These are phyloP conservation scores for Chondrilla cf. caribensis DNA, from an alignment of 37 sponge, comb jelly and placozoan genomes.

Conservation along the genomic window DNA sequence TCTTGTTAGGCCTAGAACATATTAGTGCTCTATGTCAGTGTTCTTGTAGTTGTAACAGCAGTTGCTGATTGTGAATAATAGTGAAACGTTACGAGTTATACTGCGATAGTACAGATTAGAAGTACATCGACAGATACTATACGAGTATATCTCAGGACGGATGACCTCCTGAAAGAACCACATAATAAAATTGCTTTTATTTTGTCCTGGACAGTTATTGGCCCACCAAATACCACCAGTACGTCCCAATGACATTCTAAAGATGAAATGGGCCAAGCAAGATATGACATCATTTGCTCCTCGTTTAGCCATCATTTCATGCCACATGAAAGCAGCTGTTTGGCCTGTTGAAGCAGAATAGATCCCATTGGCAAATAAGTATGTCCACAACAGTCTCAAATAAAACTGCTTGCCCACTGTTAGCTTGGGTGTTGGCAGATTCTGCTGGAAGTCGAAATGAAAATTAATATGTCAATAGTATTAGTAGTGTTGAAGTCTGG, in stretches of 20 bases:
- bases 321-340: slow-evolving; percentile 55
- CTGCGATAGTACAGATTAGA: too few relatives aligned
- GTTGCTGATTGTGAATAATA: too few relatives aligned
- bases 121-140: too few relatives aligned
- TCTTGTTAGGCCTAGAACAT: too few relatives aligned
- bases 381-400: slow-evolving; percentile 53
- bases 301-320: slow-evolving; percentile 47
- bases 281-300: slow-evolving; percentile 51
- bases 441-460: slow-evolving; percentile 69
- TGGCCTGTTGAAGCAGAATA: slow-evolving; percentile 39
- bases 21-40: too few relatives aligned
- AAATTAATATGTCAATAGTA: background rate
- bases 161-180: slow-evolving; percentile 60
- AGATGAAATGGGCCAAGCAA: slow-evolving; percentile 33
- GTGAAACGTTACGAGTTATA: too few relatives aligned
- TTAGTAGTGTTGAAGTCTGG: background rate
- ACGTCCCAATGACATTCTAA: slow-evolving; percentile 24
- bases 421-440: slow-evolving; percentile 58
- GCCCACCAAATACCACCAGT: slow-evolving; percentile 60
- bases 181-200: slow-evolving; percentile 41
- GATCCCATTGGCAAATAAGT: slow-evolving; percentile 55
- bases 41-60: too few relatives aligned
- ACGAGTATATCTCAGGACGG: slow-evolving; percentile 35
- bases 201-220: slow-evolving; percentile 58
- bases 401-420: slow-evolving; percentile 58